A percentile compares a stretch with the other conserved stretches of the same genome.
These are phyloP conservation scores for Mustela nigripes DNA, from an alignment of 2,113 vertebrate species.

Conservation along the genomic window DNA sequence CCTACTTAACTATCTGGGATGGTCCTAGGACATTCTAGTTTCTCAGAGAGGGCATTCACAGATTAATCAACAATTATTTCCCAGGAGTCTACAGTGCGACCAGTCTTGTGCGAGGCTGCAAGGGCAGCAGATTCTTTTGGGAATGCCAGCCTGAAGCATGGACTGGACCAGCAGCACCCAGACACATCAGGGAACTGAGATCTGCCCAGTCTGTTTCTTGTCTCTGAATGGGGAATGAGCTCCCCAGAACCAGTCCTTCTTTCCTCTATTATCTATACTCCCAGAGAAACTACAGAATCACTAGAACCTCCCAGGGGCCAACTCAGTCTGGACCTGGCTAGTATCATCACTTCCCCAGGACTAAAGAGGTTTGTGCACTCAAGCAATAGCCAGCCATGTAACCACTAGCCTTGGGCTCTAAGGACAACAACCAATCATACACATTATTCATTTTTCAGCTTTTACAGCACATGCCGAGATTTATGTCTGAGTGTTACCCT, in stretches of 20 bases:
- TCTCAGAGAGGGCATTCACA: not conserved
- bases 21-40: not conserved
- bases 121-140: not conserved
- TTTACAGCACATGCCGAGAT: not conserved
- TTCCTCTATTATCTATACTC: not conserved
- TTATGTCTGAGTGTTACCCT: not conserved
- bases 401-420: not conserved
- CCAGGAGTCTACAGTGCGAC: not conserved
- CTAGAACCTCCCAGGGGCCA: not conserved
- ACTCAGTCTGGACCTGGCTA: not conserved
- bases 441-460: not conserved
- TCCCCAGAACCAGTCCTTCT: not conserved
- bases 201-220: not conserved
- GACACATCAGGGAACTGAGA: not conserved
- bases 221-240: slow-evolving; percentile 44
- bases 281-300: slow-evolving; percentile 33
- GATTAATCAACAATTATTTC: slow-evolving; percentile 37
- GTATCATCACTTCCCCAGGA: not conserved
- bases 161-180: not conserved
- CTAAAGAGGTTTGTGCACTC: not conserved
- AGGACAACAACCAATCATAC: not conserved
- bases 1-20: slow-evolving; percentile 9
- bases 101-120: not conserved
- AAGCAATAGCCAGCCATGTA: not conserved
- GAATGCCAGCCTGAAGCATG: not conserved